phyloP scores from a whole-genome alignment of 2,888 invertebrate species.

The Salticus scenicus region DNA sequence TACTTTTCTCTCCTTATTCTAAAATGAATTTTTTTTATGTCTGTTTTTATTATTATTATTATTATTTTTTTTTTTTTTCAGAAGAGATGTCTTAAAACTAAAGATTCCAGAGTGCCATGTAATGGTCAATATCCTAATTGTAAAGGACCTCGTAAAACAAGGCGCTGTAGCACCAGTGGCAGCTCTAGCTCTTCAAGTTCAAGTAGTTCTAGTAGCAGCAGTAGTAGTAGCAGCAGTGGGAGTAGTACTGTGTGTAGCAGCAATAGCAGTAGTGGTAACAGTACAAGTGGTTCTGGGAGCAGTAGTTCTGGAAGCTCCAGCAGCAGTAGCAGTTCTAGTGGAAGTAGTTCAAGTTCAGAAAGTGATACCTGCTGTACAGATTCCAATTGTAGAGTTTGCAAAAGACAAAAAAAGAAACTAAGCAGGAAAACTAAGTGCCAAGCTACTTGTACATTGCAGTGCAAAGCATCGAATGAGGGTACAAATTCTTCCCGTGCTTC shows the following conservation, averaged over 20 bases:
- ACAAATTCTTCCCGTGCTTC: conserved; percentile 31
- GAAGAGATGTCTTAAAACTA: conserved; percentile 55
- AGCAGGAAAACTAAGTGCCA: conserved; percentile 42
- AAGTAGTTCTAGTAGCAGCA: conserved; percentile 47
- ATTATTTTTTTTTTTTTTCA: background rate
- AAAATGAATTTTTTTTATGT: too few species aligned
- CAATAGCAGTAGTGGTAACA: conserved; percentile 48
- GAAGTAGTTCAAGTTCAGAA: conserved; percentile 47
- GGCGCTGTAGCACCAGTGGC: conserved; percentile 63
- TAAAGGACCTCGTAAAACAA: conserved; percentile 33
- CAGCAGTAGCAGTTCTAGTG: conserved; percentile 44
- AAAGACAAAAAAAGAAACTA: conserved; percentile 12
- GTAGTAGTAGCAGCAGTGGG: conserved; percentile 50
- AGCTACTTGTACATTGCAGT: conserved; percentile 27
- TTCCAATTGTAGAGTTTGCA: conserved; percentile 39
- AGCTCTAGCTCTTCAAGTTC: conserved; percentile 57
- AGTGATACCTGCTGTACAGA: conserved; percentile 61
- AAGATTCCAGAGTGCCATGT: conserved; percentile 43
- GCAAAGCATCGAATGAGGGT: conserved; percentile 20
- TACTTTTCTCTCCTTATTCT: too few species aligned
- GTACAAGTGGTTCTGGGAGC: conserved; percentile 44
- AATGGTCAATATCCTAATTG: conserved; percentile 40
- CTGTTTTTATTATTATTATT: too few species aligned
- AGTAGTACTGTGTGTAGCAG: conserved; percentile 45
- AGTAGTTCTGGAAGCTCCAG: conserved; percentile 35